Percentiles rank a stretch among this genome's conserved stretches.
phyloP scores from a whole-genome alignment of 1,140 invertebrate genomes.

The Hermetia illucens region DNA sequence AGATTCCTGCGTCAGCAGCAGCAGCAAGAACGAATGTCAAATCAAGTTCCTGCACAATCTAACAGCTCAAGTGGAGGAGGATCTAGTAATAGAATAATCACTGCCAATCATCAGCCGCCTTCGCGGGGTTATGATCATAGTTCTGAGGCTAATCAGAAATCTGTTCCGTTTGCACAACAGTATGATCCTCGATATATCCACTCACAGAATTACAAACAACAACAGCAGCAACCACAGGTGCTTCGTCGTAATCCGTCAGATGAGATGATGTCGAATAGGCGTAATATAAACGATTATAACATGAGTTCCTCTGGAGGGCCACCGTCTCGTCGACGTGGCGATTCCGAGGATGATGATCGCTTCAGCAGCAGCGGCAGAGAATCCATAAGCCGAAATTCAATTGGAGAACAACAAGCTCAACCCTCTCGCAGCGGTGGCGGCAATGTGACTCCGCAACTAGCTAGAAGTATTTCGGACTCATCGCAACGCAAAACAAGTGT shows the following conservation, averaged over 20 bases:
- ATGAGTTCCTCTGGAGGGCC: slow-evolving; percentile 2
- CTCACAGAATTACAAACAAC: slow-evolving; percentile 16
- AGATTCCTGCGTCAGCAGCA: slow-evolving; percentile 68
- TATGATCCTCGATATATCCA: slow-evolving; percentile 33
- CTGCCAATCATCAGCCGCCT: background rate
- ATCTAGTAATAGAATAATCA: slow-evolving; percentile 1
- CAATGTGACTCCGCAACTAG: slow-evolving; percentile 2
- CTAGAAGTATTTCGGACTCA: slow-evolving; percentile 28
- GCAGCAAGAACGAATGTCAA: too few relatives aligned
- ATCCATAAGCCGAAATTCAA: slow-evolving; percentile 3
- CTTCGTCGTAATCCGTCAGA: slow-evolving; percentile 5
- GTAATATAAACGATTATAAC: background rate
- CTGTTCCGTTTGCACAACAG: slow-evolving; percentile 32
- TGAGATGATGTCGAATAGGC: background rate
- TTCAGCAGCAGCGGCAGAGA: slow-evolving; percentile 8
- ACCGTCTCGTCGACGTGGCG: slow-evolving; percentile 6
- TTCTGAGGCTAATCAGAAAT: slow-evolving; percentile 5
- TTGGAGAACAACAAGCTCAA: slow-evolving; percentile 3
- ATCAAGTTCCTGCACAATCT: too few relatives aligned
- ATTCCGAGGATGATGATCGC: slow-evolving; percentile 16
- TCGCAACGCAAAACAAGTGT: slow-evolving; percentile 29
- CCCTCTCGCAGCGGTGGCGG: background rate
- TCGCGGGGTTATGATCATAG: background rate
- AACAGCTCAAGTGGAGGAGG: background rate
- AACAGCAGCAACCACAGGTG: slow-evolving; percentile 6